phyloP scores from a whole-genome alignment of 2,113 vertebrate species.

The Mustela nigripes region DNA sequence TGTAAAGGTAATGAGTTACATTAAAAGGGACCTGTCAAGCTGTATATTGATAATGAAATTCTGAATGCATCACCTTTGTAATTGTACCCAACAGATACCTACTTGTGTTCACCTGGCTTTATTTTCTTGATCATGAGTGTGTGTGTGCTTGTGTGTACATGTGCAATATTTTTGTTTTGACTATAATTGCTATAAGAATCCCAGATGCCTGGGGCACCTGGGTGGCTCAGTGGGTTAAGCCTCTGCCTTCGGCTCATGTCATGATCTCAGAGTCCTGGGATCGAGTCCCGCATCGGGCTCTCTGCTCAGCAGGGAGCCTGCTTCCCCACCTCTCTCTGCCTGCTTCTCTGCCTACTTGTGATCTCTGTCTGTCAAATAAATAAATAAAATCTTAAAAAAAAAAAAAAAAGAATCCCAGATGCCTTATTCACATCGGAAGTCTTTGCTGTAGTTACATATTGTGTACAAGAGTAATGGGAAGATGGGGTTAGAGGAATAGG shows the following conservation, averaged over 20 bases:
- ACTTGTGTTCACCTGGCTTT: slow-evolving; percentile 84
- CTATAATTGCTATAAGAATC: slow-evolving; percentile 89
- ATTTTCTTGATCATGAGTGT: slow-evolving; percentile 84
- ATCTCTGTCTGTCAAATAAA: too few relatives aligned
- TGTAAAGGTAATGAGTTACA: slow-evolving; percentile 86
- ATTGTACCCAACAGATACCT: slow-evolving; percentile 78
- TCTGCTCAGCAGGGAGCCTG: too few relatives aligned
- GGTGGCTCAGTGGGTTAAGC: too few relatives aligned
- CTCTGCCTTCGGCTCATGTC: too few relatives aligned
- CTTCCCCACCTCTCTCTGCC: too few relatives aligned
- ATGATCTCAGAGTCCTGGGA: too few relatives aligned
- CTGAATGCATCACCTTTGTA: slow-evolving; percentile 82
- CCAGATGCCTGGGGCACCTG: slow-evolving; percentile 63
- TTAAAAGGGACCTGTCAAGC: slow-evolving; percentile 85
- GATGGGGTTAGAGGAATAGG: slow-evolving; percentile 81
- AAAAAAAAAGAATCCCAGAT: slow-evolving; percentile 73
- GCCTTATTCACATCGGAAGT: slow-evolving; percentile 86
- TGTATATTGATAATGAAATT: slow-evolving; percentile 85
- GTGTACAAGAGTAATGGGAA: slow-evolving; percentile 73
- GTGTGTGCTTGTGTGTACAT: background rate
- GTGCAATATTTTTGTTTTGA: slow-evolving; percentile 89
- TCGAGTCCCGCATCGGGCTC: too few relatives aligned
- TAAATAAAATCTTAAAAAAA: too few relatives aligned
- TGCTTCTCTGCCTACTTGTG: too few relatives aligned
- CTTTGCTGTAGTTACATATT: slow-evolving; percentile 84